A percentile compares a stretch with the other conserved stretches of the same genome.
Evolutionary conservation across 2,113 vertebrate species (phyloP).

Genomic region (Stigmatopora argus): DNA sequence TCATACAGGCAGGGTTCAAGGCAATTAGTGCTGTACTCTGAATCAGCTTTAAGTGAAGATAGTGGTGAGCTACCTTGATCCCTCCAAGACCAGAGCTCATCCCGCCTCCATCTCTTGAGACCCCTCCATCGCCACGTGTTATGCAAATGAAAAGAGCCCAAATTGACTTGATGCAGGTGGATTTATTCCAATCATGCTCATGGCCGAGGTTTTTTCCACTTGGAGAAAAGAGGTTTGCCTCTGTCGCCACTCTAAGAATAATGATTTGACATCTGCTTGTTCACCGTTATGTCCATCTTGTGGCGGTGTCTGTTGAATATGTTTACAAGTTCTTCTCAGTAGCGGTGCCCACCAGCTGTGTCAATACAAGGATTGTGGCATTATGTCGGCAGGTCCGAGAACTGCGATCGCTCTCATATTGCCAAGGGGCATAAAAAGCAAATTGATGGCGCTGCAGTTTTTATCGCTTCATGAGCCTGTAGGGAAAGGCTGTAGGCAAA

Average conservation of each 20-base stretch:
- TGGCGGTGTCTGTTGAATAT: slow-evolving; percentile 33
- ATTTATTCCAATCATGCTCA: slow-evolving; percentile 53
- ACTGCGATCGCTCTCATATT: slow-evolving; percentile 51
- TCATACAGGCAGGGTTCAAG: slow-evolving; percentile 49
- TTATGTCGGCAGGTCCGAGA: slow-evolving; percentile 36
- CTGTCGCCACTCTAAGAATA: slow-evolving; percentile 32
- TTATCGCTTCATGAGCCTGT: slow-evolving; percentile 68
- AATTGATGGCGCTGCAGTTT: slow-evolving; percentile 57
- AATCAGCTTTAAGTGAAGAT: slow-evolving; percentile 48
- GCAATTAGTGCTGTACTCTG: slow-evolving; percentile 58
- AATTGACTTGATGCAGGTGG: slow-evolving; percentile 60
- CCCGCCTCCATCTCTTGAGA: slow-evolving; percentile 36
- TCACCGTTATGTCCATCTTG: slow-evolving; percentile 18
- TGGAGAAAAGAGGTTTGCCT: slow-evolving; percentile 28
- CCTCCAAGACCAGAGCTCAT: slow-evolving; percentile 48
- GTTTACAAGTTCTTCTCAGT: slow-evolving; percentile 43
- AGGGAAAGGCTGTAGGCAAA: slow-evolving; percentile 58
- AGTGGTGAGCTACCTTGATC: slow-evolving; percentile 54
- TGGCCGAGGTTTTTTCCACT: slow-evolving; percentile 32
- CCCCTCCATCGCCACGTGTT: slow-evolving; percentile 21
- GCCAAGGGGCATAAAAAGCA: slow-evolving; percentile 49
- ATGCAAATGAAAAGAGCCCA: slow-evolving; percentile 50
- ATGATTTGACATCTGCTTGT: slow-evolving; percentile 41
- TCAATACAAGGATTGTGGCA: slow-evolving; percentile 27
- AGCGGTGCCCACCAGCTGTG: slow-evolving; percentile 3